Percentiles rank a stretch among this genome's conserved stretches.
These are phyloP conservation scores for Eilema caniola DNA, from an alignment of 2,888 invertebrate genomes.

Conservation along the genomic window DNA sequence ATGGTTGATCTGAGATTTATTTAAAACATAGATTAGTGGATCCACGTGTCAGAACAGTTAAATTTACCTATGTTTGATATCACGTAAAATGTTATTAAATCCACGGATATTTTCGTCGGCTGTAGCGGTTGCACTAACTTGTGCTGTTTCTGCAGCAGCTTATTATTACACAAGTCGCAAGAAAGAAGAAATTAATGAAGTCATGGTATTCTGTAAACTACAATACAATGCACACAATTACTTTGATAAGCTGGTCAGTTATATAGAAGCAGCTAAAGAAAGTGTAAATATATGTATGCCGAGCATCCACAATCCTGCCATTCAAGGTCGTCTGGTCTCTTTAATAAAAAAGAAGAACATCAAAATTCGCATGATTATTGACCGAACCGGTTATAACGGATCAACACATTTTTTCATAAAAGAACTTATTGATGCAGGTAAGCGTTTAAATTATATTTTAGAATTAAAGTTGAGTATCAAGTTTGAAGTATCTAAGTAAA, in stretches of 20 bases:
- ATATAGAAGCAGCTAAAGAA: slow-evolving; percentile 74
- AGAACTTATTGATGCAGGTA: slow-evolving; percentile 79
- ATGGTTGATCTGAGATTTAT: slow-evolving; percentile 73
- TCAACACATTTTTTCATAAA: slow-evolving; percentile 75
- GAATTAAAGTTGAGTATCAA: neutral
- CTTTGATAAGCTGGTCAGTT: slow-evolving; percentile 80
- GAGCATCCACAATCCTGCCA: slow-evolving; percentile 80
- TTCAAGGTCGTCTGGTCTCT: slow-evolving; percentile 75
- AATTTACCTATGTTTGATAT: slow-evolving; percentile 72
- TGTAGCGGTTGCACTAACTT: slow-evolving; percentile 76
- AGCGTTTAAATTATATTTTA: slow-evolving; percentile 41
- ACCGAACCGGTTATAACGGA: slow-evolving; percentile 74
- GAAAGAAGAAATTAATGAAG: slow-evolving; percentile 73
- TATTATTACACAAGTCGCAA: slow-evolving; percentile 76
- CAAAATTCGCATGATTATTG: slow-evolving; percentile 76
- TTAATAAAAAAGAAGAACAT: slow-evolving; percentile 74
- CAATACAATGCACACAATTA: slow-evolving; percentile 80
- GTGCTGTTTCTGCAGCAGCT: slow-evolving; percentile 78
- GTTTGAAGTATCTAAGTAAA: no score
- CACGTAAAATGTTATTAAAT: slow-evolving; percentile 78
- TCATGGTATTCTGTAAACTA: slow-evolving; percentile 83
- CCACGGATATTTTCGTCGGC: slow-evolving; percentile 75
- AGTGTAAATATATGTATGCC: slow-evolving; percentile 82
- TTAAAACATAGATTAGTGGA: slow-evolving; percentile 67
- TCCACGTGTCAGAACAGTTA: slow-evolving; percentile 50